Conservation (phyloP, 2,113 vertebrate species). For the Corythaixoides concolor region DNA sequence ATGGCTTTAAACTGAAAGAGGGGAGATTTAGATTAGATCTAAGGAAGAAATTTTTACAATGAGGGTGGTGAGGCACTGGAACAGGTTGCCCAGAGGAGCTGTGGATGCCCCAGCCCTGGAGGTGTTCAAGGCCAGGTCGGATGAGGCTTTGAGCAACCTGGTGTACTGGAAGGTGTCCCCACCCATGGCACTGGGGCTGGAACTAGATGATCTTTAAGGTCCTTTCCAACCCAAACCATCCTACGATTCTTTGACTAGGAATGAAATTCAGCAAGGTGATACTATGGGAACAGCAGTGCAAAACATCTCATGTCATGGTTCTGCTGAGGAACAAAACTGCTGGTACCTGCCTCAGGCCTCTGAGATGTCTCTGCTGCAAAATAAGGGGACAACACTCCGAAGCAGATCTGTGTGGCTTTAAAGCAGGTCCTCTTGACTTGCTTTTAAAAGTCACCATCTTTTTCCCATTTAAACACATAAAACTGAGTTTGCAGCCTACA, state of each 20-base stretch:
- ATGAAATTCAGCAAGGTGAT: neutral
- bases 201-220: too few relatives aligned
- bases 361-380: neutral
- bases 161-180: too few relatives aligned
- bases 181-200: too few relatives aligned
- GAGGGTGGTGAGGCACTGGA: too few relatives aligned
- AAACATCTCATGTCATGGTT: accelerated
- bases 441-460: neutral
- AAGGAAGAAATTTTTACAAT: too few relatives aligned
- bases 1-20: too few relatives aligned
- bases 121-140: too few relatives aligned
- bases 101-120: too few relatives aligned
- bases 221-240: too few relatives aligned
- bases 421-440: neutral
- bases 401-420: neutral
- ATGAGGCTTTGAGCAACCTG: too few relatives aligned
- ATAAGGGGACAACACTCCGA: neutral
- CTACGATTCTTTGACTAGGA: neutral
- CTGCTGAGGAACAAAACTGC: neutral
- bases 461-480: neutral
- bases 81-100: too few relatives aligned
- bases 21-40: too few relatives aligned
- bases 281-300: neutral
- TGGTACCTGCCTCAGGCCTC: neutral
- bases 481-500: neutral